These are phyloP conservation scores for Octodon degus DNA, from an alignment of 2,113 vertebrate species.

Conservation along the genomic window DNA sequence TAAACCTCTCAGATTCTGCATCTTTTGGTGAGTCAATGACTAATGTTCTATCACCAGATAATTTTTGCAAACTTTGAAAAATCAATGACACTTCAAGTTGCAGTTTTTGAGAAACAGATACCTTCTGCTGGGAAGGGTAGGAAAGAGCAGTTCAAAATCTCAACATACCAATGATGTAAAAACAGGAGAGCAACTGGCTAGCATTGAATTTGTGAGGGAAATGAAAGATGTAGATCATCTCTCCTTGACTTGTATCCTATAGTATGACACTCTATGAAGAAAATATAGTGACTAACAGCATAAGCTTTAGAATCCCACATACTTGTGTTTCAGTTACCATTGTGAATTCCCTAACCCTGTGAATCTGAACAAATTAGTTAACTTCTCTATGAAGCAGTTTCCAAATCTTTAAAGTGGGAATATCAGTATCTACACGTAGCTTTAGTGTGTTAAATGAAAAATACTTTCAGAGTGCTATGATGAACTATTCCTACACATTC, in stretches of 20 bases:
- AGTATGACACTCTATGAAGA: neutral
- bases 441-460: conserved; percentile 27
- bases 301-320: neutral
- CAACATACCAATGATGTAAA: neutral
- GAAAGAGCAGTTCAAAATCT: conserved; percentile 21
- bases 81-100: neutral
- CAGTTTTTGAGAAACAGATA: conserved; percentile 39
- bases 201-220: conserved; percentile 8
- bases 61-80: conserved; percentile 29
- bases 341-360: neutral
- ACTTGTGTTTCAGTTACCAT: neutral
- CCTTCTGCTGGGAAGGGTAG: neutral
- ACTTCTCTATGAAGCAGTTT: conserved; percentile 49
- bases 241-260: neutral
- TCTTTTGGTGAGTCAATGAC: conserved; percentile 20
- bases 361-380: conserved; percentile 14
- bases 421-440: neutral
- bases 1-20: neutral
- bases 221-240: neutral
- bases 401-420: conserved; percentile 6
- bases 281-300: neutral
- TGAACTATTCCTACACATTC: neutral
- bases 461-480: neutral
- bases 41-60: conserved; percentile 41
- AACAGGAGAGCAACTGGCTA: neutral